Evolutionary conservation across 2,888 invertebrate species (phyloP).

Genomic region (Eutolmus rufibarbis): DNA sequence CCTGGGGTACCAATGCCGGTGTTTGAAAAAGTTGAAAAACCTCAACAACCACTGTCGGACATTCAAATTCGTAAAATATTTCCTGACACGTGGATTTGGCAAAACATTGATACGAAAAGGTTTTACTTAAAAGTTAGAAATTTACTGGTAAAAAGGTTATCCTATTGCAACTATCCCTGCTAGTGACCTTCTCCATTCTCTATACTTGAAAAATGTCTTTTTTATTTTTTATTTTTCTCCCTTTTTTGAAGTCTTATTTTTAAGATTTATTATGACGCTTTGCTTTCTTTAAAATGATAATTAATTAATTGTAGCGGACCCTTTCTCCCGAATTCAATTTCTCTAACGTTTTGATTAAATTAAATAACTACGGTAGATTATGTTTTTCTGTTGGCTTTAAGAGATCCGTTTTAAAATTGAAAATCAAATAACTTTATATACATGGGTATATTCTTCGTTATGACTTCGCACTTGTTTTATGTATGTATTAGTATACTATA

Average conservation of each 20-base stretch:
- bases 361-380: no score
- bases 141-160: neutral
- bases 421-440: no score
- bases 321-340: no score
- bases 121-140: neutral
- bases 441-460: no score
- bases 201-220: neutral
- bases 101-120: neutral
- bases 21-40: neutral
- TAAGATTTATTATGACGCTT: neutral
- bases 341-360: no score
- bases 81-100: constrained; percentile 29
- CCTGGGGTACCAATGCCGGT: neutral
- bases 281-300: neutral
- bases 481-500: no score
- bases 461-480: no score
- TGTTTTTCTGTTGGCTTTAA: no score
- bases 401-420: no score
- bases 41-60: neutral
- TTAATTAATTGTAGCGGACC: neutral
- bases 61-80: constrained; percentile 6
- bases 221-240: neutral
- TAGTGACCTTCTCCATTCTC: neutral
- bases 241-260: neutral
- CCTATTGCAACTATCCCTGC: neutral